Conservation (phyloP, 2,888 invertebrate genomes). For the Magallana nippona region DNA sequence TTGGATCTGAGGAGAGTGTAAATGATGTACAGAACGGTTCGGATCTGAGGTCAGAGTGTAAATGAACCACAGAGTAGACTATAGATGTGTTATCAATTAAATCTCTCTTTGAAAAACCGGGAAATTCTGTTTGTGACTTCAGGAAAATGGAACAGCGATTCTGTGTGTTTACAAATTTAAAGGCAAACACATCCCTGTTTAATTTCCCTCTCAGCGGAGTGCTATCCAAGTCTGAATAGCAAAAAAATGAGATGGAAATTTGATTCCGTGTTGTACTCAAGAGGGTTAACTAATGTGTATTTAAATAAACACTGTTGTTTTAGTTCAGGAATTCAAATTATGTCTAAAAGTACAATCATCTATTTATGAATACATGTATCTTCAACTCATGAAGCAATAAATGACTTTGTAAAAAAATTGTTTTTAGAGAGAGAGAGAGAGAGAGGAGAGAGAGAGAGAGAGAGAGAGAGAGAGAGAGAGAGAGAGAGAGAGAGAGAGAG, state of each 20-base stretch:
- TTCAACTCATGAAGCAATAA: too few relatives aligned
- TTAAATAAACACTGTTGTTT: too few relatives aligned
- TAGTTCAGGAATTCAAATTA: too few relatives aligned
- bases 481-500: conserved; percentile 16
- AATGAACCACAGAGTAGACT: not conserved
- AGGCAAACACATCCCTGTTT: not conserved
- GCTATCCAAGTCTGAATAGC: not conserved
- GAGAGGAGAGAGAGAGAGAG: conserved; percentile 18
- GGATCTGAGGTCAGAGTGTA: not conserved
- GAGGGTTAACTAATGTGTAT: too few relatives aligned
- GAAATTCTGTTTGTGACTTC: not conserved
- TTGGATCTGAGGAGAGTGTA: not conserved
- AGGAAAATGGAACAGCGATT: not conserved
- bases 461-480: conserved; percentile 31
- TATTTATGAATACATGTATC: too few relatives aligned
- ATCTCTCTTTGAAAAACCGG: not conserved
- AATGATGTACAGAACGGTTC: not conserved
- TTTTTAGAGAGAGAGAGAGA: conserved; percentile 31
- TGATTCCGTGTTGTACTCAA: too few relatives aligned
- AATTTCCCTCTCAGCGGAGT: conserved; percentile 21
- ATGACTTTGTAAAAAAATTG: not conserved
- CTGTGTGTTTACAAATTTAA: not conserved
- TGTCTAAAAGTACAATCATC: too few relatives aligned
- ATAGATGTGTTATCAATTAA: not conserved
- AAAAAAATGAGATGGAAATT: not conserved